These are phyloP conservation scores for Drosophila peninsularis DNA, from an alignment of 2,888 invertebrate genomes.

Conservation along the genomic window DNA sequence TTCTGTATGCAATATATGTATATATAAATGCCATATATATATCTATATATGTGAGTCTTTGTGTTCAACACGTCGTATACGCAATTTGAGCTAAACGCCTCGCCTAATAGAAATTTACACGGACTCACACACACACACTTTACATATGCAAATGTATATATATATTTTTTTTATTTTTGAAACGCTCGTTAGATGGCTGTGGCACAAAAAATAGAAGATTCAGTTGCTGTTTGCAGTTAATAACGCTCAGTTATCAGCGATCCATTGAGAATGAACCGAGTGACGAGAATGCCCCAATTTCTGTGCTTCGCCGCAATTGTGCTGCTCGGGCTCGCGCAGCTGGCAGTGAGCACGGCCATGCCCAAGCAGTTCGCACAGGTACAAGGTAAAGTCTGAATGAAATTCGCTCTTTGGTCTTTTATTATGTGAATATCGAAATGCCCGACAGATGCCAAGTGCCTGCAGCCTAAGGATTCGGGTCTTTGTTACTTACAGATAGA, in stretches of 20 bases:
- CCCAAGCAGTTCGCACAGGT: conserved; percentile 33
- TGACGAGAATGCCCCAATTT: conserved; percentile 57
- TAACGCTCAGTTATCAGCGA: conserved; percentile 61
- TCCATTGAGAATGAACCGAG: conserved; percentile 27
- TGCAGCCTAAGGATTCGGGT: conserved; percentile 76
- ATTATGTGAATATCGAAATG: background rate
- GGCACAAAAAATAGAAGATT: conserved; percentile 38
- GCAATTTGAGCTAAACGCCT: conserved; percentile 60
- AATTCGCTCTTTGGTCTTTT: background rate
- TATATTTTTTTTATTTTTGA: conserved; percentile 12
- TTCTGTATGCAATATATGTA: background rate
- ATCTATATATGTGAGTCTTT: conserved; percentile 9
- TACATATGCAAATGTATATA: background rate
- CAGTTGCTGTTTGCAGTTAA: conserved; percentile 54
- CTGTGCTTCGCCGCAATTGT: conserved; percentile 37
- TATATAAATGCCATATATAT: background rate
- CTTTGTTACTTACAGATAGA: no score
- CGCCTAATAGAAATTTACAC: conserved; percentile 43
- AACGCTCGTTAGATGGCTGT: conserved; percentile 22
- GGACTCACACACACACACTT: conserved; percentile 10
- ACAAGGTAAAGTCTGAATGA: conserved; percentile 34
- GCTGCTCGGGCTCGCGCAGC: conserved; percentile 44
- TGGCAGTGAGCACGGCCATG: conserved; percentile 50
- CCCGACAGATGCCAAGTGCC: conserved; percentile 74
- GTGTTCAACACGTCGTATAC: conserved; percentile 57